Base-by-base conservation (phyloP, 1,140 invertebrate genomes). In the Megalopta genalis region DNA sequence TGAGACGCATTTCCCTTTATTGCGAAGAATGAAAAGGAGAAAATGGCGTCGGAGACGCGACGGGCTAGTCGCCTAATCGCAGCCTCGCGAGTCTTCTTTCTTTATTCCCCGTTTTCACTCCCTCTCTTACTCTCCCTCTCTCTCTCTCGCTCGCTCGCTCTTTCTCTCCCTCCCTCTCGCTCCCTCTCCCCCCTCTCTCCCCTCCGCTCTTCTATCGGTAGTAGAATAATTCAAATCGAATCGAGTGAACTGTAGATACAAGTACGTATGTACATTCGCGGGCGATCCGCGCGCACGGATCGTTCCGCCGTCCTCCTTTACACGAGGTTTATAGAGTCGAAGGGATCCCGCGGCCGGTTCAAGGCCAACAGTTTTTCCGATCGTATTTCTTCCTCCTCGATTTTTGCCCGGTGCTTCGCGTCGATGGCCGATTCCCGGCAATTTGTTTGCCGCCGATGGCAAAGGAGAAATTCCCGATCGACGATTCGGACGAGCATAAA, bases 171-270 rank as follows among this genome's bases (percentile, higher is more conserved):
- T 12, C 10, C 14, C 10, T 46, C 42, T 12, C 42, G 3, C 42
- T 12, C 10, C 1, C 10, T 2, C 14, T 12, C 42, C 0, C 12
- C 14, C 10, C 14, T 10, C 14, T 14, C 10, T 46, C 18, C 49
- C 16, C n/a, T n/a, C 49, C 16, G 14, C 16, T 14, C 16, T 46
- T 5, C 16, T 63, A 52, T 52, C 52, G 59, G n/a, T 27, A 9
- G 70, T 52, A 18, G 23, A 25, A 32, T n/a, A 66, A 66, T 21
- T 65, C 63, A 65, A 42, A 66, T 49, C 21, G 18, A 59, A 46
- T 75, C 23, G 27, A 32, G 21, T 21, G 42, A 72, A 72, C 42
- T 72, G 25, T 46, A 32, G 42, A 49, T 49, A 72, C 25, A 52
- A 9, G 42, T 14, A 46, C 23, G 42, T 49, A 72, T 60, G 57